Evolutionary conservation across 2,113 vertebrate species (phyloP).

Genomic region (Serilophus lunatus): DNA sequence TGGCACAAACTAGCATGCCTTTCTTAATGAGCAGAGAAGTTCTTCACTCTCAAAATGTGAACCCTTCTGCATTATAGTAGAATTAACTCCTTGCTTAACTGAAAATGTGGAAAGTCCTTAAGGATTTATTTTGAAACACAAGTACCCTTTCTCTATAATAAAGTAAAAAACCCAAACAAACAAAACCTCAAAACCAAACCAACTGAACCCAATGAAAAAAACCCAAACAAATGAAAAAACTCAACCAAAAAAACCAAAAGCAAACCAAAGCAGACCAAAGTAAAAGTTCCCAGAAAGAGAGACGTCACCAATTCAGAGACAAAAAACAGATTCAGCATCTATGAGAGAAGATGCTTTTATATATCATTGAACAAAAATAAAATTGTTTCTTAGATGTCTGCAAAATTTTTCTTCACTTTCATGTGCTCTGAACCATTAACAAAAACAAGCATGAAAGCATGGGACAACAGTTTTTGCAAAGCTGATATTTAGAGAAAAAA

Average conservation of each 20-base stretch:
- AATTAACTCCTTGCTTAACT: constrained; percentile 13
- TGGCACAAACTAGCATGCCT: neutral
- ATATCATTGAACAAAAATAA: neutral
- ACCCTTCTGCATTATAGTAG: neutral
- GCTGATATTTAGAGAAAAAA: neutral
- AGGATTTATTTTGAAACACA: neutral
- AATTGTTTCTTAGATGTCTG: neutral
- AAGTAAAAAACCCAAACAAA: neutral
- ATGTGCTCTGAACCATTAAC: neutral
- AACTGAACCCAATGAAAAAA: neutral
- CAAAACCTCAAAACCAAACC: too few relatives aligned
- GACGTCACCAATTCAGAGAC: neutral
- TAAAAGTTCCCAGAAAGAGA: neutral
- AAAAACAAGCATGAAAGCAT: neutral
- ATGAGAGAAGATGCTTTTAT: neutral
- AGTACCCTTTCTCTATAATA: neutral
- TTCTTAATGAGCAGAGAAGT: neutral
- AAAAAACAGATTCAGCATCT: neutral
- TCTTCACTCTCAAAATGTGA: constrained; percentile 12
- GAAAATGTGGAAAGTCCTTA: neutral
- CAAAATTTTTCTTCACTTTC: neutral
- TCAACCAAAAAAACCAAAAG: neutral
- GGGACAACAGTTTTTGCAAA: neutral
- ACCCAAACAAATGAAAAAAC: neutral
- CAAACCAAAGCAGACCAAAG: too few relatives aligned